phyloP scores from a whole-genome alignment of 2,888 invertebrate species.

The Yponomeuta malinellus region DNA sequence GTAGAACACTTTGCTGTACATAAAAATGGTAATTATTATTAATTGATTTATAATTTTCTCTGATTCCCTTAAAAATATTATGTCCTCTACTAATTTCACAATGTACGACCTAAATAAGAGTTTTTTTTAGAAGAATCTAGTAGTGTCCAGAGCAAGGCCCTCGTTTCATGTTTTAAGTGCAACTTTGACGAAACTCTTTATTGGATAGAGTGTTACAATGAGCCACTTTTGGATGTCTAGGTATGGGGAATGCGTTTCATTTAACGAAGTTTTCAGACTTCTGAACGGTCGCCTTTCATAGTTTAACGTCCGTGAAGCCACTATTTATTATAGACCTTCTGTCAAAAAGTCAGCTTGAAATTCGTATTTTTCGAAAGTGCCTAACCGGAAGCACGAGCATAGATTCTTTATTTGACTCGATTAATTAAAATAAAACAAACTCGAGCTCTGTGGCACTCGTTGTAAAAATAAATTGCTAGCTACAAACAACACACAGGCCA shows the following conservation, averaged over 20 bases:
- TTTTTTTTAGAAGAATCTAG: background rate
- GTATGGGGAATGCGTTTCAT: background rate
- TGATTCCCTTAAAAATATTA: too few relatives aligned
- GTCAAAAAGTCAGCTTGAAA: background rate
- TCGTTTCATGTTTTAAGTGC: slow-evolving; percentile 44
- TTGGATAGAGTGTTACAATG: slow-evolving; percentile 9
- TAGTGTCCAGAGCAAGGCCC: background rate
- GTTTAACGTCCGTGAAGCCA: background rate
- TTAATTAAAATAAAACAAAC: background rate
- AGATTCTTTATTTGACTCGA: background rate
- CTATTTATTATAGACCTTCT: background rate
- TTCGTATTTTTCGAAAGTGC: background rate
- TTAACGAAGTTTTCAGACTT: background rate
- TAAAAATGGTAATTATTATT: too few relatives aligned
- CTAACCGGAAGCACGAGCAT: background rate
- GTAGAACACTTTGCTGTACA: too few relatives aligned
- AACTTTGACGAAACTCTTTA: slow-evolving; percentile 54
- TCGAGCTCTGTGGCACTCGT: background rate
- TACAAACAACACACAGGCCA: slow-evolving; percentile 37
- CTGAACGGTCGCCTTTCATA: background rate
- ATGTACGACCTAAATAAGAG: too few relatives aligned
- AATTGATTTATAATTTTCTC: too few relatives aligned
- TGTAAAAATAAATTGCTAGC: slow-evolving; percentile 2
- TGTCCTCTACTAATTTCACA: too few relatives aligned
- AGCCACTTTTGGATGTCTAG: slow-evolving; percentile 4